Base-by-base conservation (phyloP, 2,113 vertebrate genomes). In the Mionectes macconnelli region DNA sequence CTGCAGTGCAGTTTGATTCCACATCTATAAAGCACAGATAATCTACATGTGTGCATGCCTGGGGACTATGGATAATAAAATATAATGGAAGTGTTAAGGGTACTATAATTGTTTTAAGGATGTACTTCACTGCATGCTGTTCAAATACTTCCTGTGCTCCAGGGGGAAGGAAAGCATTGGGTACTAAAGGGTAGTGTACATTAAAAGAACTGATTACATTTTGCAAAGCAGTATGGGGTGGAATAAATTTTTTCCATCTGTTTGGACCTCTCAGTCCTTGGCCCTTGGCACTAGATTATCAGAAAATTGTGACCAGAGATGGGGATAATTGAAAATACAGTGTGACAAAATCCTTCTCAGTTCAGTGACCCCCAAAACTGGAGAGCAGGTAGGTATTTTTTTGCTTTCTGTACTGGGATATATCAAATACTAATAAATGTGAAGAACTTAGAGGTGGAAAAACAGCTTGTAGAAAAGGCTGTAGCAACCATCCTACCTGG, bases 41-140 rank as follows among this genome's bases (percentile, higher is more conserved):
- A 92, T 86, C 76, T 90, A 49, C 60, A 74, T 85, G 35, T 10
- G 9, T 91, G 42, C 42, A 6, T 79, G 87, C 78, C 88, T 82
- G 81, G 62, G 83, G 52, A 74, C n/a, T 92, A 12, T 63, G 72
- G 76, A 56, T 96, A 88, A 86, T 95, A 94, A 95, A 94, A 77
- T 67, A 81, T 53, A 94, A 90, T 93, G 68, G 55, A 88, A 86
- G 79, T 47, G 47, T 91, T 93, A 85, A 94, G 82, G 81, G 47
- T 89, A 63, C 73, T 95, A 16, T 77, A 94, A 86, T 88, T 96
- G 56, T 94, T 95, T 81, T 90, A 86, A 96, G 72, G 31, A 81
- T 92, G 59, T 79, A 64, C 75, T 86, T 93, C 30, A 27, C 12
- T 90, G 70, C 75, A 27, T 74, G 90, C 82, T 90, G 75, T 80